Evolutionary conservation across 2,888 invertebrate species (phyloP).

Genomic region (Caenorhabditis sp.): DNA sequence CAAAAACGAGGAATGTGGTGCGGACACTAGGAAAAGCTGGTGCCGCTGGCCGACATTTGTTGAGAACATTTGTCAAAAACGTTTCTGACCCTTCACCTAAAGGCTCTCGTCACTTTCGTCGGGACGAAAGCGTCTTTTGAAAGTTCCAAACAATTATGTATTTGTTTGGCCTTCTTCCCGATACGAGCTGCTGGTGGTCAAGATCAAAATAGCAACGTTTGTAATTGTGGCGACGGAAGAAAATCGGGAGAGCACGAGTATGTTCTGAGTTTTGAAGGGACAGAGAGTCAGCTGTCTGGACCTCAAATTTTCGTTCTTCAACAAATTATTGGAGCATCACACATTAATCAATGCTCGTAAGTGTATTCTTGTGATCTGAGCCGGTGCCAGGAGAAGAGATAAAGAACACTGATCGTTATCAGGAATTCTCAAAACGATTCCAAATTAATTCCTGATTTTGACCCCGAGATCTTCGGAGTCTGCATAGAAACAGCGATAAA

Average conservation of each 20-base stretch:
- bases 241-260: slow-evolving; percentile 27
- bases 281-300: slow-evolving; percentile 49
- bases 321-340: slow-evolving; percentile 49
- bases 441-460: no score
- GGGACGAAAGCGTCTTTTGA: slow-evolving; percentile 1
- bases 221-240: not conserved
- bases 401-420: slow-evolving; percentile 10
- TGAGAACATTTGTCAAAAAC: slow-evolving; percentile 63
- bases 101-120: slow-evolving; percentile 1
- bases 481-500: no score
- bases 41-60: slow-evolving; percentile 47
- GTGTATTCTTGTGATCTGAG: slow-evolving; percentile 23
- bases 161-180: slow-evolving; percentile 28
- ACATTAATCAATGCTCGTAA: slow-evolving; percentile 46
- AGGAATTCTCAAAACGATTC: no score
- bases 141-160: slow-evolving; percentile 39
- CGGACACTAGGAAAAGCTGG: slow-evolving; percentile 33
- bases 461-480: no score
- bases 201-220: slow-evolving; percentile 49
- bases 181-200: not conserved
- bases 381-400: not conserved
- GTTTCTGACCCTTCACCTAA: slow-evolving; percentile 27
- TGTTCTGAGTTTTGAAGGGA: slow-evolving; percentile 33
- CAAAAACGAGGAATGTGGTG: slow-evolving; percentile 28
- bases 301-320: slow-evolving; percentile 44